phyloP scores from a whole-genome alignment of 1,140 invertebrate genomes.

The Drosophila takahashii region DNA sequence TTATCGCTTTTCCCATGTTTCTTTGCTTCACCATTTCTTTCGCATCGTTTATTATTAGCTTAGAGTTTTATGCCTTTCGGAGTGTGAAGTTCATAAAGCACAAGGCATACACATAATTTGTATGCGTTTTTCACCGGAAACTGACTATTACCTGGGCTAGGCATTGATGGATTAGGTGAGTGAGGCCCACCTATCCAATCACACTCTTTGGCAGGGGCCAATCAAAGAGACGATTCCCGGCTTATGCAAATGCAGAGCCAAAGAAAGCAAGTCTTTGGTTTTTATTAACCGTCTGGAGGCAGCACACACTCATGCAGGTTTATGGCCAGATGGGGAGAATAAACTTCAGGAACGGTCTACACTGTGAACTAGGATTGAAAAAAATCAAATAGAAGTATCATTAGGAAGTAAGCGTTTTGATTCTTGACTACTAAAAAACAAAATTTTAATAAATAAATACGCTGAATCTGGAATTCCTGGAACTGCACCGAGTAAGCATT shows the following conservation, averaged over 20 bases:
- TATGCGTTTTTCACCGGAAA: conserved; percentile 66
- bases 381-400: too few species aligned
- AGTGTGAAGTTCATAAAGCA: conserved; percentile 58
- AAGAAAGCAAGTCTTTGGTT: conserved; percentile 25
- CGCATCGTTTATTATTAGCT: conserved; percentile 49
- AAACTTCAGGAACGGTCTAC: conserved; percentile 1
- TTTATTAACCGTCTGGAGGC: conserved; percentile 31
- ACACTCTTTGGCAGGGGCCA: conserved; percentile 27
- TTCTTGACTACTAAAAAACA: too few species aligned
- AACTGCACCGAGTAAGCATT: too few species aligned
- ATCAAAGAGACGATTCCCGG: conserved; percentile 44
- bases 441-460: too few species aligned
- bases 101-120: conserved; percentile 49
- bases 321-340: conserved; percentile 14
- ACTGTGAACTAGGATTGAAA: neutral
- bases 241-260: conserved; percentile 47
- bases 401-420: too few species aligned
- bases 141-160: conserved; percentile 47
- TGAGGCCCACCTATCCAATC: conserved; percentile 25
- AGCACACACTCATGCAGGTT: conserved; percentile 17
- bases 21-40: conserved; percentile 34
- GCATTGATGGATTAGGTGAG: conserved; percentile 31
- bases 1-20: conserved; percentile 40
- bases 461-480: too few species aligned
- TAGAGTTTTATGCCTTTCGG: conserved; percentile 37